Conservation (phyloP, 2,888 invertebrate species). For the Torymus auratus region DNA sequence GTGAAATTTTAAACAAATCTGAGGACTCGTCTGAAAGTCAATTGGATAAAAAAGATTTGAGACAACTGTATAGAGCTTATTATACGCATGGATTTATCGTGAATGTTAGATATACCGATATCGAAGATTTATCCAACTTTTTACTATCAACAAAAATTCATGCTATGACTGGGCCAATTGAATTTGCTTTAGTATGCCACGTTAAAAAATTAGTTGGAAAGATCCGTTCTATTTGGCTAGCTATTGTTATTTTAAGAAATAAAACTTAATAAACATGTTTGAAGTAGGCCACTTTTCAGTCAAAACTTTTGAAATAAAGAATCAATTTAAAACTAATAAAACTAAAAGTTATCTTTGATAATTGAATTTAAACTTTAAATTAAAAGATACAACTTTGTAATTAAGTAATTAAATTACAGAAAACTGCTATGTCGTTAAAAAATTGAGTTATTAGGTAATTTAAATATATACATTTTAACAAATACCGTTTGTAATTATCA, state of each 20-base stretch:
- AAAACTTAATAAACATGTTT: slow-evolving; percentile 53
- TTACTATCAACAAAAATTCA: slow-evolving; percentile 71
- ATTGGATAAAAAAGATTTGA: slow-evolving; percentile 69
- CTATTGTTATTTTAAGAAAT: slow-evolving; percentile 69
- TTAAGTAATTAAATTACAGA: too few species aligned
- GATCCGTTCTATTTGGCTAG: slow-evolving; percentile 72
- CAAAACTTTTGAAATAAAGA: too few species aligned
- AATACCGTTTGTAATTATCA: slow-evolving; percentile 29
- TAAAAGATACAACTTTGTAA: too few species aligned
- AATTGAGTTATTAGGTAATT: too few species aligned
- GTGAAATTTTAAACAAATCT: slow-evolving; percentile 65
- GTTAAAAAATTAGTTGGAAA: slow-evolving; percentile 70
- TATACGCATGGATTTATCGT: slow-evolving; percentile 72
- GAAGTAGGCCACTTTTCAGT: too few species aligned
- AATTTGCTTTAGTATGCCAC: slow-evolving; percentile 72
- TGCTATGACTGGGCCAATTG: slow-evolving; percentile 70
- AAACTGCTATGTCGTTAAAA: too few species aligned
- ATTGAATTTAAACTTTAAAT: too few species aligned
- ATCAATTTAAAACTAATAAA: too few species aligned
- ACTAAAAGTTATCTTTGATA: too few species aligned
- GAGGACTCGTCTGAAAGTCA: slow-evolving; percentile 62
- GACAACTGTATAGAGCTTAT: slow-evolving; percentile 72
- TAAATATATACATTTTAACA: neutral
- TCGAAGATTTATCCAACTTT: slow-evolving; percentile 67
- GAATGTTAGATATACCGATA: slow-evolving; percentile 67